These are phyloP conservation scores for Andrena fulva DNA, from an alignment of 2,888 invertebrate genomes.

Conservation along the genomic window DNA sequence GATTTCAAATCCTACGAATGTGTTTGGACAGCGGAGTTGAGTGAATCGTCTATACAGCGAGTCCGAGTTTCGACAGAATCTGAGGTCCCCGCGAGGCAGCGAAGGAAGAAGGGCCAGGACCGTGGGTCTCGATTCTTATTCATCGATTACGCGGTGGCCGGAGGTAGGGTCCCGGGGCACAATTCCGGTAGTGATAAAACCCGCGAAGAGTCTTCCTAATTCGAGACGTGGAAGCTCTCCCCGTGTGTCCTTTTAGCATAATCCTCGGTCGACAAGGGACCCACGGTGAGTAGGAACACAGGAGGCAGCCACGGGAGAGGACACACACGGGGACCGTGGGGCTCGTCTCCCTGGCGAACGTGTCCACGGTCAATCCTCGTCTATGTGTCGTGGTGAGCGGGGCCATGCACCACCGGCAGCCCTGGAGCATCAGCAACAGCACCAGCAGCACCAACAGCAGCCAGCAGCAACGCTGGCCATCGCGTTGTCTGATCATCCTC, in stretches of 20 bases:
- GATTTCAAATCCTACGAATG: neutral
- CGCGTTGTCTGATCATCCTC: constrained; percentile 85
- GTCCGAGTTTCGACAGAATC: neutral
- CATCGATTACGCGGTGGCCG: constrained; percentile 57
- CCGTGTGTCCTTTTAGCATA: constrained; percentile 81
- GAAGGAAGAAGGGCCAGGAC: constrained; percentile 4
- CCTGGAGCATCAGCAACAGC: constrained; percentile 67
- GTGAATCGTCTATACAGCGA: neutral
- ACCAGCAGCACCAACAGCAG: constrained; percentile 60
- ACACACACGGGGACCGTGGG: constrained; percentile 70
- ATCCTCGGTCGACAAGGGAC: constrained; percentile 79
- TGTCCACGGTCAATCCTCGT: constrained; percentile 76
- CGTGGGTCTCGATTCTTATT: constrained; percentile 47
- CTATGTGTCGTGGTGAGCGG: constrained; percentile 69
- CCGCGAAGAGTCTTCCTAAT: constrained; percentile 73
- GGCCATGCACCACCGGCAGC: constrained; percentile 57
- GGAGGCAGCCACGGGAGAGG: constrained; percentile 57
- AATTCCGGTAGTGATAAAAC: constrained; percentile 65
- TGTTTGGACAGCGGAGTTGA: neutral
- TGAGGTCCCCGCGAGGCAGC: neutral
- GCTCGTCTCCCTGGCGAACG: constrained; percentile 45
- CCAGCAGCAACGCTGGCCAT: constrained; percentile 78
- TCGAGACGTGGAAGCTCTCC: constrained; percentile 75
- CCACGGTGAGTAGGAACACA: constrained; percentile 71
- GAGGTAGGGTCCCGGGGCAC: constrained; percentile 41